phyloP scores from a whole-genome alignment of 2,113 vertebrate genomes.

The Aspiorhynchus laticeps region DNA sequence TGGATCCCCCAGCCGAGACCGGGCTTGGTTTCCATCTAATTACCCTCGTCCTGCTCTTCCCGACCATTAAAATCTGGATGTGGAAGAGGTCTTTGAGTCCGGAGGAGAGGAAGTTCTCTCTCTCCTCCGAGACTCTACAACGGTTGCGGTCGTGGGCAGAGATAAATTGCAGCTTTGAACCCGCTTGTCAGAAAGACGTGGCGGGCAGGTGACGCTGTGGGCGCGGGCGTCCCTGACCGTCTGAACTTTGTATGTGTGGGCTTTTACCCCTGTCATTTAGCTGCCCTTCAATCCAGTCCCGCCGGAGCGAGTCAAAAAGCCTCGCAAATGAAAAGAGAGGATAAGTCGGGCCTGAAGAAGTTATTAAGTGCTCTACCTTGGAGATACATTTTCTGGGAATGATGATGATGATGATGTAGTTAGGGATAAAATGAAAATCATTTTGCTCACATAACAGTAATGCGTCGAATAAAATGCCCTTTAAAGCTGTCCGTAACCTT shows the following conservation, averaged over 20 bases:
- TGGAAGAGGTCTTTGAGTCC: conserved; percentile 21
- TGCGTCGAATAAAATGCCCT: neutral
- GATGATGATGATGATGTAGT: neutral
- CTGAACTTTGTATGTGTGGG: conserved; percentile 5
- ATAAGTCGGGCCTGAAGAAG: neutral
- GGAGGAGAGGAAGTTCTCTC: neutral
- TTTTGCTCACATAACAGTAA: neutral
- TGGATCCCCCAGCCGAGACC: neutral
- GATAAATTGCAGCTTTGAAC: conserved; percentile 44
- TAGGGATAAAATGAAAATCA: neutral
- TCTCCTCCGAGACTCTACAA: neutral
- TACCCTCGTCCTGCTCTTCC: conserved; percentile 37
- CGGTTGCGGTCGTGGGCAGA: neutral
- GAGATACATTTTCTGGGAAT: neutral
- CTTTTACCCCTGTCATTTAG: conserved; percentile 4
- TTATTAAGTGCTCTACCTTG: neutral
- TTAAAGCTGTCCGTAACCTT: conserved; percentile 5
- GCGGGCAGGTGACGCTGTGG: conserved; percentile 6
- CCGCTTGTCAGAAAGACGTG: conserved; percentile 5
- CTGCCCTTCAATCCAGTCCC: conserved; percentile 15
- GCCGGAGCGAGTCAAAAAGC: neutral
- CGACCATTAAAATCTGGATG: neutral
- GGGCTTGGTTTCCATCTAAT: conserved; percentile 32
- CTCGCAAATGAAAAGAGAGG: neutral
- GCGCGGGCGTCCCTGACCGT: neutral